These are phyloP conservation scores for Leptoteleia sp. DNA, from an alignment of 1,140 invertebrate genomes.

Conservation along the genomic window DNA sequence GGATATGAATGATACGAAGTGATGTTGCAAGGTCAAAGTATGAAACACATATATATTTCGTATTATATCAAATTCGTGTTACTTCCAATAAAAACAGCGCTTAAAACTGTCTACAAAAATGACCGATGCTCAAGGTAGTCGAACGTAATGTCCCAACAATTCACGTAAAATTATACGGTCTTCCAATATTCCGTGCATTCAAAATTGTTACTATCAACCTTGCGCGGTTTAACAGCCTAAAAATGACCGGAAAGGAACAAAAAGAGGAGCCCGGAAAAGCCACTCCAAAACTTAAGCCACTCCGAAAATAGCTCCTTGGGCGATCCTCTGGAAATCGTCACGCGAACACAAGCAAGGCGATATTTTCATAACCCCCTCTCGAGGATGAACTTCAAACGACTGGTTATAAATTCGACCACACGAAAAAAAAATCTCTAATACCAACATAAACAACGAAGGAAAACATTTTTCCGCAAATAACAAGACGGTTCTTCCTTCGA, in stretches of 20 bases:
- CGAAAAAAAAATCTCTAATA: not conserved
- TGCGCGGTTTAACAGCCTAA: too few relatives aligned
- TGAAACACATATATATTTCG: too few relatives aligned
- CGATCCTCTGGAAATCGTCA: slow-evolving; percentile 1
- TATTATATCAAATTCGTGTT: too few relatives aligned
- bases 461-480: slow-evolving; percentile 3
- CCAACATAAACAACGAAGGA: slow-evolving; percentile 2
- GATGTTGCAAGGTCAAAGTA: not conserved
- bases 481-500: not conserved
- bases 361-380: slow-evolving; percentile 4
- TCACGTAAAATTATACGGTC: too few relatives aligned
- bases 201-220: too few relatives aligned
- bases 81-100: too few relatives aligned
- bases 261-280: not conserved
- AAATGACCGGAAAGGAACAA: too few relatives aligned
- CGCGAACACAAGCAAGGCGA: not conserved
- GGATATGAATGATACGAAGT: not conserved
- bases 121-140: too few relatives aligned
- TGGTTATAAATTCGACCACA: not conserved
- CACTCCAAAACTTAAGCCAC: not conserved
- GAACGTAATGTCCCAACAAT: too few relatives aligned
- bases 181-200: too few relatives aligned
- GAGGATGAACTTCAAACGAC: slow-evolving; percentile 4
- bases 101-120: too few relatives aligned
- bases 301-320: slow-evolving; percentile 2